phyloP scores from a whole-genome alignment of 64 coral and sea anemone genomes.

The Cladopsammia gracilis region DNA sequence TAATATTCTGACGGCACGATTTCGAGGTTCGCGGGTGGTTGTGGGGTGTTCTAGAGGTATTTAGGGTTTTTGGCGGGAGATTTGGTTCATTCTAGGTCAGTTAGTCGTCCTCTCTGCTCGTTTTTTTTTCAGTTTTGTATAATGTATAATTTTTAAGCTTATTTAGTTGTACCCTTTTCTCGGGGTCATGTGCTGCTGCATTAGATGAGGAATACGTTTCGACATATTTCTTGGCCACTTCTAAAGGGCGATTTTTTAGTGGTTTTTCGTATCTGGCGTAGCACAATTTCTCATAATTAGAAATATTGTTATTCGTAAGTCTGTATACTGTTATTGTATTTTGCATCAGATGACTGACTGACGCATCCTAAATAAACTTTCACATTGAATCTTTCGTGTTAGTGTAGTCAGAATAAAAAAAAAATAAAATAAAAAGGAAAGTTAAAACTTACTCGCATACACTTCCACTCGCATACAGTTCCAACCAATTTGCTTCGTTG shows the following conservation, averaged over 20 bases:
- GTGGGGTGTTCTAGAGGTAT: not conserved
- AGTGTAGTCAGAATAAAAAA: too few relatives aligned
- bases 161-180: not conserved
- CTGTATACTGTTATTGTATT: not conserved
- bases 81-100: not conserved
- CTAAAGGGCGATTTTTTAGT: not conserved
- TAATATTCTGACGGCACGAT: not conserved
- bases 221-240: not conserved
- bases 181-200: not conserved
- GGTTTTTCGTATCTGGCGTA: not conserved
- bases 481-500: not conserved
- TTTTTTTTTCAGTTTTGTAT: not conserved
- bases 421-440: too few relatives aligned
- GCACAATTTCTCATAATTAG: not conserved
- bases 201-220: not conserved
- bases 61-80: not conserved
- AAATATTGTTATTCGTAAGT: not conserved
- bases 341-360: not conserved
- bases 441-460: not conserved
- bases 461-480: conserved; percentile 43
- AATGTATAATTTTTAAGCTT: not conserved
- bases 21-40: conserved; percentile 1
- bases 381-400: not conserved
- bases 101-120: too few relatives aligned
- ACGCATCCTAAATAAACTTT: not conserved